phyloP scores from a whole-genome alignment of 2,888 invertebrate genomes.

The Argyra leucocephala region DNA sequence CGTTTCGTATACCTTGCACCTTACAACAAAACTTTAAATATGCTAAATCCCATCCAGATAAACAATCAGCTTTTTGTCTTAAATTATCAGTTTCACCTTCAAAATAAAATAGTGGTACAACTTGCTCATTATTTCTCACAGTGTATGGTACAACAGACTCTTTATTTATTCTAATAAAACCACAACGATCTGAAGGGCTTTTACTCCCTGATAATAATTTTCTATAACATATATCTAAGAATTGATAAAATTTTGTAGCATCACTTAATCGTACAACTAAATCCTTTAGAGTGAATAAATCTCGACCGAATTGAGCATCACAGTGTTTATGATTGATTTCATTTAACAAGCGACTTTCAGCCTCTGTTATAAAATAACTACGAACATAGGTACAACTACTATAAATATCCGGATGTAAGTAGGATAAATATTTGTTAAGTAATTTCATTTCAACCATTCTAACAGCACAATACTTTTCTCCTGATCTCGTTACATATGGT shows the following conservation, averaged over 20 bases:
- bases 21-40: constrained; percentile 91
- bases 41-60: constrained; percentile 85
- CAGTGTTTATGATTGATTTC: constrained; percentile 90
- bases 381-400: constrained; percentile 83
- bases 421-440: constrained; percentile 78
- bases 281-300: constrained; percentile 79
- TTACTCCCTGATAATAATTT: constrained; percentile 64
- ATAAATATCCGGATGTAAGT: constrained; percentile 80
- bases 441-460: constrained; percentile 87
- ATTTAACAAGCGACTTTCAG: constrained; percentile 79
- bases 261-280: constrained; percentile 80
- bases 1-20: constrained; percentile 84
- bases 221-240: constrained; percentile 79
- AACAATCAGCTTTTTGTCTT: constrained; percentile 73
- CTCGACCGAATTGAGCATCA: constrained; percentile 80
- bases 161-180: constrained; percentile 83
- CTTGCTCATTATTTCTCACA: constrained; percentile 69
- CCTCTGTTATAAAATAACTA: constrained; percentile 86
- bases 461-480: constrained; percentile 85
- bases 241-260: constrained; percentile 81
- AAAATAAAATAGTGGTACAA: constrained; percentile 84
- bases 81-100: constrained; percentile 82
- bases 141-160: constrained; percentile 91
- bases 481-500: constrained; percentile 76
- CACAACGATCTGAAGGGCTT: constrained; percentile 68